Conservation (phyloP, 1,140 invertebrate species). For the Whitmania pigra region DNA sequence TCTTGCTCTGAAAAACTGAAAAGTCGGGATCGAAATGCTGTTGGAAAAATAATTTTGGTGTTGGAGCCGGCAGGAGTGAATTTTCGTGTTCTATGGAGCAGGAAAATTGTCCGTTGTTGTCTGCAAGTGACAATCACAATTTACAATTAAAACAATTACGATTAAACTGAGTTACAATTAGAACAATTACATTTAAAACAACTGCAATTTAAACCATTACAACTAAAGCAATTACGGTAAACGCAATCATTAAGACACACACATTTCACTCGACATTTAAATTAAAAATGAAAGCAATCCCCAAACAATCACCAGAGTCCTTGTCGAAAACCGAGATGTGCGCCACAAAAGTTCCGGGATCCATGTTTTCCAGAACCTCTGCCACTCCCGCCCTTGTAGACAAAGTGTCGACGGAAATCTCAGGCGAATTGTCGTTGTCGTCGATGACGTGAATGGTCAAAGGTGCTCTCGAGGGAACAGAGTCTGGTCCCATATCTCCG, state of each 20-base stretch:
- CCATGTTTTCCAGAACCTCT: conserved; percentile 20
- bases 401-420: conserved; percentile 21
- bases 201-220: no score
- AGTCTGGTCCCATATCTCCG: conserved; percentile 20
- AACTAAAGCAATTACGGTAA: no score
- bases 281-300: background rate
- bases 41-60: background rate
- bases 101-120: conserved; percentile 14
- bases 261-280: no score
- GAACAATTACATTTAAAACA: no score
- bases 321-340: conserved; percentile 20
- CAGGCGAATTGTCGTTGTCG: conserved; percentile 41
- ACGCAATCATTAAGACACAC: no score
- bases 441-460: conserved; percentile 45
- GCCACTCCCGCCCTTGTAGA: conserved; percentile 8
- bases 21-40: background rate
- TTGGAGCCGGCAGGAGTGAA: background rate
- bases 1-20: background rate
- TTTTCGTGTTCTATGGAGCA: conserved; percentile 17
- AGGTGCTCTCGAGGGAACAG: conserved; percentile 11
- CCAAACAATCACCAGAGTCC: conserved; percentile 5
- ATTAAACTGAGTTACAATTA: no score
- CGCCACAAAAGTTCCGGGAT: conserved; percentile 22
- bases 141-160: background rate
- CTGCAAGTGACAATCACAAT: background rate